Base-by-base conservation (phyloP, 1,140 invertebrate species). In the Drosophila carrolli region DNA sequence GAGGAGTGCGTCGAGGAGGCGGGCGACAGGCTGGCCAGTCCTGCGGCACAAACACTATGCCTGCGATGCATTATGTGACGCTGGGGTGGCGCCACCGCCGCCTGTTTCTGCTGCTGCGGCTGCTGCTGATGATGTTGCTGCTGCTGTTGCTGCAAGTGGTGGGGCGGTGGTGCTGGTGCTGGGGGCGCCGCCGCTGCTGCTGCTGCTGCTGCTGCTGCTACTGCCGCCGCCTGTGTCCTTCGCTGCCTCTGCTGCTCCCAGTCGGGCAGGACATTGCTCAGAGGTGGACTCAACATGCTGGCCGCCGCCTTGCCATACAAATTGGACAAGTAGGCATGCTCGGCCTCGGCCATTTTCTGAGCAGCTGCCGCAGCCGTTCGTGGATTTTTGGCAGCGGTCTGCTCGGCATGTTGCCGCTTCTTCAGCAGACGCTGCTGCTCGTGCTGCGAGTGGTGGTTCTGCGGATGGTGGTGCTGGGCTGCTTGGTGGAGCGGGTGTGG, bases 231-330 rank as follows among this genome's bases (percentile, higher is more conserved):
- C 29, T 51, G 48, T 6, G 27, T 51, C n/a, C 55, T 68, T 19
- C 50, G 61, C 41, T 59, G 65, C 35, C 56, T 59, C 23, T 37
- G 63, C 7, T 75, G 56, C 47, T 57, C 46, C 62, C 61, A 73
- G 32, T 38, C 50, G 46, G 23, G 59, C 37, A 40, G 43, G 7
- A 57, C 76, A 40, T 16, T 71, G 57, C 75, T 78, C 7, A 91
- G 40, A 4, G 91, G 81, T 9, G 90, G 90, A 75, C 86, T 91
- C 14, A 91, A 51, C 84, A 92, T 90, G 40, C 81, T 90, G 11
- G 91, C 88, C 11, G 90, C 90, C 19, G 90, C 90, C 51, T 91
- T 91, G 47, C 83, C 70, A 23, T 88, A 91, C 44, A 91, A 38
- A 14, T 77, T 91, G 0, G 81, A 84, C 35, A 90, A 43, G 62